Percentiles rank a stretch among this genome's conserved stretches.
Evolutionary conservation across 2,113 vertebrate species (phyloP).

Genomic region (Suricata suricatta): DNA sequence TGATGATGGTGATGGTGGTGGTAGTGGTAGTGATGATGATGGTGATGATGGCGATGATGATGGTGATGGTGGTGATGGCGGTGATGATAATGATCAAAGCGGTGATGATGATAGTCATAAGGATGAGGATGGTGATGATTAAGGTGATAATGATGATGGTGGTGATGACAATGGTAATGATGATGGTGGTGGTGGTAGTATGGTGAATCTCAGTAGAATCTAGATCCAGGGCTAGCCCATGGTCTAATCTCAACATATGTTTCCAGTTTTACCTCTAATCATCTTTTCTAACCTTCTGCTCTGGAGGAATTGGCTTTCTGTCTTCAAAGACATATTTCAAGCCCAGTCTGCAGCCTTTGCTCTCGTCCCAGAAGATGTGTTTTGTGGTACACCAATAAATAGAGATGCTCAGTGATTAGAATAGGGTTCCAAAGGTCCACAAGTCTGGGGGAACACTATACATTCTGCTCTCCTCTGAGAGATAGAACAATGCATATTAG

Average conservation of each 20-base stretch:
- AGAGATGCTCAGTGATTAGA: background rate
- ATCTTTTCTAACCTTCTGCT: background rate
- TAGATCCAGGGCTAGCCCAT: background rate
- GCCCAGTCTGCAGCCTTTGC: background rate
- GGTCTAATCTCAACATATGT: background rate
- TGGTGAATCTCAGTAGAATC: background rate
- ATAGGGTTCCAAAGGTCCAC: background rate
- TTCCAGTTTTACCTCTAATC: background rate
- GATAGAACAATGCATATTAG: background rate
- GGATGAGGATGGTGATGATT: rapidly evolving
- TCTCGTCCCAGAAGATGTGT: background rate
- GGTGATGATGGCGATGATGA: no score
- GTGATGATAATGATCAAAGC: rapidly evolving
- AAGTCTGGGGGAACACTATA: background rate
- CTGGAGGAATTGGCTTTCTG: background rate
- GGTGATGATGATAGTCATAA: rapidly evolving
- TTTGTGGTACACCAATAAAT: background rate
- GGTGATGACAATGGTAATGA: rapidly evolving
- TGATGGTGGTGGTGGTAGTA: background rate
- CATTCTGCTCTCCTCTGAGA: background rate
- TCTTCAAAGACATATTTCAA: background rate
- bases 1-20: background rate
- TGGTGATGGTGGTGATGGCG: background rate
- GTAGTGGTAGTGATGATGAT: no score
- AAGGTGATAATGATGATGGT: background rate